Percentiles rank a stretch among this genome's conserved stretches.
These are phyloP conservation scores for Amblyteles armatorius DNA, from an alignment of 2,888 invertebrate genomes.

Conservation along the genomic window DNA sequence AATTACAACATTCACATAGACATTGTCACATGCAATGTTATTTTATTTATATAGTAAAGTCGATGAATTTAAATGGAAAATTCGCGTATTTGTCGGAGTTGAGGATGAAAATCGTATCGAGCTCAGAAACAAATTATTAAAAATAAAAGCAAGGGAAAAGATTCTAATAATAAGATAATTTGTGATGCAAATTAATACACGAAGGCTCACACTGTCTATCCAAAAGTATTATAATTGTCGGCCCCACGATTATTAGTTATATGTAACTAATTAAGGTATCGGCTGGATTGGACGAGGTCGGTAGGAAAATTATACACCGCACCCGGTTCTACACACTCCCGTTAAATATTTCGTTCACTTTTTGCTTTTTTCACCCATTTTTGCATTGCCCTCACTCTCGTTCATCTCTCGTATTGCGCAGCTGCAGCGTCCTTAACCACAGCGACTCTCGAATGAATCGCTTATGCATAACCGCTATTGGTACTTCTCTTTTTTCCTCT, in stretches of 20 bases:
- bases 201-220: slow-evolving; percentile 19
- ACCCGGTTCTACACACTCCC: slow-evolving; percentile 25
- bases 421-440: slow-evolving; percentile 53
- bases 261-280: slow-evolving; percentile 30
- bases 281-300: slow-evolving; percentile 27
- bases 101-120: not conserved
- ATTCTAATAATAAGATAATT: not conserved
- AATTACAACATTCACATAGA: too few relatives aligned
- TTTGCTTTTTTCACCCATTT: slow-evolving; percentile 10
- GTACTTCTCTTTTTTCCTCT: slow-evolving; percentile 4
- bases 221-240: slow-evolving; percentile 52
- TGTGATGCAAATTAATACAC: not conserved
- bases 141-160: too few relatives aligned
- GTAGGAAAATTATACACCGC: slow-evolving; percentile 52
- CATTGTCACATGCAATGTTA: too few relatives aligned
- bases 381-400: slow-evolving; percentile 8
- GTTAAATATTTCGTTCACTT: slow-evolving; percentile 33
- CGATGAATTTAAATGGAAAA: not conserved
- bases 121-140: not conserved
- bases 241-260: slow-evolving; percentile 3
- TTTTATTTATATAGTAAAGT: not conserved
- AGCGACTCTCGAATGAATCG: slow-evolving; percentile 40
- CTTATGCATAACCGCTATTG: slow-evolving; percentile 5
- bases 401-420: slow-evolving; percentile 44
- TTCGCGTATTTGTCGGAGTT: not conserved